Evolutionary conservation across 2,113 vertebrate genomes (phyloP), one percentile per base, ranked within the genome.

Genomic region (Lepisosteus oculatus): DNA sequence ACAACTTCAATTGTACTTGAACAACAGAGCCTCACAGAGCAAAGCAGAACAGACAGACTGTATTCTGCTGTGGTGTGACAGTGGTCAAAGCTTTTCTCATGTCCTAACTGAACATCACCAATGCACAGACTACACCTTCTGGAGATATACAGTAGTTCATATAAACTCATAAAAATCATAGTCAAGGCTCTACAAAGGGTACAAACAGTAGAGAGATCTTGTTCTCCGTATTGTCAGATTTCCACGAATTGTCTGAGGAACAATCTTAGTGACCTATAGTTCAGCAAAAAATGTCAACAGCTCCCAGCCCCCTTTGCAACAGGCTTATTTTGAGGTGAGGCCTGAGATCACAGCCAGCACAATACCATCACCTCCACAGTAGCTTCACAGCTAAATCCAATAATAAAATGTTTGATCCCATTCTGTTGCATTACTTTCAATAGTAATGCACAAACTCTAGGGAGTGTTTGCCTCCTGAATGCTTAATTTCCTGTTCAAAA

Each of bases 321-420:
- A 65, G 17, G 17, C 17, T 29, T 43, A 45, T 51, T 67, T 67
- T 54, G 45, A 29, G 1, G 17, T 1, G 17, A 29, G 17, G 17
- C 15, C 11, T 51, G 47, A 51, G 55, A 68, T 29, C 51, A 55
- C 51, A 55, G 11, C 17, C 4, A 0, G 57, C n/a, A 41, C 47
- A 41, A 7, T 15, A 47, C 15, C 2, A 67, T 51, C 65, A 47
- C 57, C 57, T 51, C 57, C 57, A n/a, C 7, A 68, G 51, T 29
- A 11, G 5, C 17, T 11, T 68, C 51, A 68, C 47, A 68, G 45
- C 47, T 41, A 55, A 17, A 68, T 29, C 66, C 51, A 68, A 55
- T 54, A 68, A 55, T 54, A 41, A 54, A 54, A 15, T n/a, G 5
- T 67, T 54, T 68, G 66, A 68, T 68, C 66, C 8, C 15, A 2